Conservation (phyloP, 2,113 vertebrate genomes). For the Benitochromis conjunctus region DNA sequence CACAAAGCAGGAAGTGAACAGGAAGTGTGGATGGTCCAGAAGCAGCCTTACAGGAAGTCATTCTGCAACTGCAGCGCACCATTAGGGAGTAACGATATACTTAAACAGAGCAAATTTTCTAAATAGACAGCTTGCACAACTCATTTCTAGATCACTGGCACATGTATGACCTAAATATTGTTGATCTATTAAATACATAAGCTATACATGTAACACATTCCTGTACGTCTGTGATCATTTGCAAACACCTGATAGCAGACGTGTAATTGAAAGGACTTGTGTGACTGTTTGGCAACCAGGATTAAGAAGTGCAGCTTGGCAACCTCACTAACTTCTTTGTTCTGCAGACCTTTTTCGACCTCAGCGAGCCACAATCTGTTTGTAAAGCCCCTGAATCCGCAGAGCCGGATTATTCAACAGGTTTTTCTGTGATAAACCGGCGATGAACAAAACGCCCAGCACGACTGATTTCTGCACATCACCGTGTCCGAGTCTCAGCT, state of each 20-base stretch:
- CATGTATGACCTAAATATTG: neutral
- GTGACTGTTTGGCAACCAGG: neutral
- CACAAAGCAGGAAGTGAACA: conserved; percentile 50
- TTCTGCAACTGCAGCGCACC: conserved; percentile 57
- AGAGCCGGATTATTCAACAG: conserved; percentile 1
- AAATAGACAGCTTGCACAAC: neutral
- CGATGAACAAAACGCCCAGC: neutral
- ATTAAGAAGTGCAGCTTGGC: conserved; percentile 4
- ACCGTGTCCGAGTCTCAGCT: neutral
- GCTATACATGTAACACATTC: neutral
- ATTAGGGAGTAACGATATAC: conserved; percentile 15
- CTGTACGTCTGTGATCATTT: neutral
- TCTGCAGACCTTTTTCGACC: neutral
- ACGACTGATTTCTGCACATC: neutral
- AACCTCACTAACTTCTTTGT: conserved; percentile 8
- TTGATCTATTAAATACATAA: neutral
- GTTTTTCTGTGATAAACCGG: neutral
- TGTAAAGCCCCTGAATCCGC: neutral
- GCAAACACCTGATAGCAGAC: neutral
- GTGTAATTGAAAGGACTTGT: neutral
- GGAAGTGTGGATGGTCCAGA: conserved; percentile 35
- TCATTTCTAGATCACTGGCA: neutral
- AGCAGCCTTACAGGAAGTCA: conserved; percentile 61
- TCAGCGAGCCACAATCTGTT: neutral
- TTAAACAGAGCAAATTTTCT: conserved; percentile 25